Evolutionary conservation across 2,888 invertebrate species (phyloP).

Genomic region (Hofmannophila pseudospretella): DNA sequence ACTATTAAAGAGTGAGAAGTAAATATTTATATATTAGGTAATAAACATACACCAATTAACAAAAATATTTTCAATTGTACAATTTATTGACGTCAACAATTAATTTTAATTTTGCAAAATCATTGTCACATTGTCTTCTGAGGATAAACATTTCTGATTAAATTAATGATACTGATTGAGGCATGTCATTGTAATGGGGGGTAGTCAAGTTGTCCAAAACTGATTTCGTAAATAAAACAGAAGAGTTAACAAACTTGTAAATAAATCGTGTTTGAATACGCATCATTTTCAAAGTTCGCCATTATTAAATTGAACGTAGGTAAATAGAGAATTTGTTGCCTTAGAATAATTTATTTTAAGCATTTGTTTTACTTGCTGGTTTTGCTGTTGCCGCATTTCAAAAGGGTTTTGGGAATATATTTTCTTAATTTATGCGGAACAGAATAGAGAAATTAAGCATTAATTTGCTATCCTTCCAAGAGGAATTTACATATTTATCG

Average conservation of each 20-base stretch:
- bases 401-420: constrained; percentile 53
- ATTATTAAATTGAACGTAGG: constrained; percentile 35
- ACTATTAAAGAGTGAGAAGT: too few species aligned
- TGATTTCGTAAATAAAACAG: constrained; percentile 16
- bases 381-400: constrained; percentile 34
- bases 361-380: constrained; percentile 38
- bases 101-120: too few species aligned
- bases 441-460: constrained; percentile 62
- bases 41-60: too few species aligned
- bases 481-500: constrained; percentile 65
- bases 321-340: constrained; percentile 23
- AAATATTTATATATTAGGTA: too few species aligned
- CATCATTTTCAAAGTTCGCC: constrained; percentile 24
- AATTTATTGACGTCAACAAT: too few species aligned
- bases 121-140: too few species aligned
- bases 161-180: too few species aligned
- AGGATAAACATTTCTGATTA: too few species aligned
- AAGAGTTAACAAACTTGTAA: constrained; percentile 23
- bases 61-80: too few species aligned
- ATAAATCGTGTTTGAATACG: constrained; percentile 34
- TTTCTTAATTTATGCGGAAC: constrained; percentile 60
- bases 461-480: constrained; percentile 56
- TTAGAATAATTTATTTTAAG: constrained; percentile 26
- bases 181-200: not conserved
- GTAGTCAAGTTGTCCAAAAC: constrained; percentile 15